Percentiles rank a stretch among this genome's conserved stretches.
These are phyloP conservation scores for Leucophenga varia DNA, from an alignment of 1,140 invertebrate species.

Conservation along the genomic window DNA sequence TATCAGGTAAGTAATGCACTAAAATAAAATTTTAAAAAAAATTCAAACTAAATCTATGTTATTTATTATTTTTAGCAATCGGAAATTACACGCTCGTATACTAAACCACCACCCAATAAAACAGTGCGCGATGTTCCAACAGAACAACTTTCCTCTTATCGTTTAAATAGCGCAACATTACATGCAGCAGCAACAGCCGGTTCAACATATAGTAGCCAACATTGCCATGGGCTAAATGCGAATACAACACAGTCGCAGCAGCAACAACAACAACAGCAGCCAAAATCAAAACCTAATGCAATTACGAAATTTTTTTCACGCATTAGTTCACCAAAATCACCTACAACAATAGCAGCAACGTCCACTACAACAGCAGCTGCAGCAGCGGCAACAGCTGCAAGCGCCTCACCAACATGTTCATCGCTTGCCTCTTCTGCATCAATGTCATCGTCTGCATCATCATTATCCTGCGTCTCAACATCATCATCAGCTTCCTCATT, in stretches of 20 bases:
- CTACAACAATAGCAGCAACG: constrained; percentile 14
- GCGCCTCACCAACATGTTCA: constrained; percentile 17
- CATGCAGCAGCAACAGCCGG: constrained; percentile 15
- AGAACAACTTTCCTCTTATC: constrained; percentile 46
- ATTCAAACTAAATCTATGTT: no score
- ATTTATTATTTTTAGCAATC: constrained; percentile 33
- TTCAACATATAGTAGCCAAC: constrained; percentile 5
- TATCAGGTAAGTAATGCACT: constrained; percentile 58
- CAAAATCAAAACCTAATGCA: constrained; percentile 53
- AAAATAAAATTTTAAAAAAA: no score
- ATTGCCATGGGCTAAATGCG: constrained; percentile 15
- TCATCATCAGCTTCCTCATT: constrained; percentile 45
- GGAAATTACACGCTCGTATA: constrained; percentile 55
- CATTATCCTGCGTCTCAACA: constrained; percentile 30
- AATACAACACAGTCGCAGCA: neutral
- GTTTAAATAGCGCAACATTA: constrained; percentile 30
- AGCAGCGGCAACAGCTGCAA: constrained; percentile 17
- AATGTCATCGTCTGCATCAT: constrained; percentile 44
- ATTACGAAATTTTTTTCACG: constrained; percentile 54
- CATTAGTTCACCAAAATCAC: constrained; percentile 54
- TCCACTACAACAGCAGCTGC: no score
- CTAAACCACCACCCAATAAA: constrained; percentile 54
- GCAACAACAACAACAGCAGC: constrained; percentile 13
- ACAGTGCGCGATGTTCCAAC: constrained; percentile 50
- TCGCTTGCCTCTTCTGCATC: constrained; percentile 42